These are phyloP conservation scores for Drosophila ogumai DNA, from an alignment of 1,140 invertebrate species.

Conservation along the genomic window DNA sequence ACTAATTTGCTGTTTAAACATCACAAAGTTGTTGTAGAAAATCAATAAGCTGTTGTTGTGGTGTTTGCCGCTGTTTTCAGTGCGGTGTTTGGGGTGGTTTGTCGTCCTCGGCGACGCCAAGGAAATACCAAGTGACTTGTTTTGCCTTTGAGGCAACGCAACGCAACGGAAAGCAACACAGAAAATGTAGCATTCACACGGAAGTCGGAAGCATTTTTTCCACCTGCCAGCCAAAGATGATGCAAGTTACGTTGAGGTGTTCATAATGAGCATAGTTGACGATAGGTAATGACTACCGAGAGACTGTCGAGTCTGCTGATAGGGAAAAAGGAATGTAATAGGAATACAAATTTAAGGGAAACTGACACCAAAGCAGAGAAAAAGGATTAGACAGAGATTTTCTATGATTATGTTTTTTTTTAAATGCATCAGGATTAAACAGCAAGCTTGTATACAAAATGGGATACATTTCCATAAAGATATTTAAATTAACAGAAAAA, in stretches of 20 bases:
- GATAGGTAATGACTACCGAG: slow-evolving; percentile 21
- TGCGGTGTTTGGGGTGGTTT: slow-evolving; percentile 23
- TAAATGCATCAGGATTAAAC: neutral
- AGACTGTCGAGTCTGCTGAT: neutral
- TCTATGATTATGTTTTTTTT: neutral
- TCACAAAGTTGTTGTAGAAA: slow-evolving; percentile 41
- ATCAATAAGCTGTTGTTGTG: slow-evolving; percentile 42
- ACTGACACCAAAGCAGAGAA: neutral
- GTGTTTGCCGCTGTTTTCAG: slow-evolving; percentile 9
- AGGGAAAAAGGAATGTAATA: slow-evolving; percentile 3
- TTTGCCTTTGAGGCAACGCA: slow-evolving; percentile 33
- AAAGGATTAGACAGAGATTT: neutral
- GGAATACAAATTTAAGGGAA: neutral
- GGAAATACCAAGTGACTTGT: slow-evolving; percentile 42
- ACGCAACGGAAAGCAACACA: slow-evolving; percentile 17
- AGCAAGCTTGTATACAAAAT: neutral
- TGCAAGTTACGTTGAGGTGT: slow-evolving; percentile 29
- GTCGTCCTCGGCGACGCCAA: slow-evolving; percentile 20
- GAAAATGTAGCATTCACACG: slow-evolving; percentile 51
- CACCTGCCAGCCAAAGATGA: slow-evolving; percentile 49
- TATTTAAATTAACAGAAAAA: neutral
- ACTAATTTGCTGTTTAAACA: slow-evolving; percentile 40
- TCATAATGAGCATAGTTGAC: slow-evolving; percentile 23
- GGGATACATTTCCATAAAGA: neutral
- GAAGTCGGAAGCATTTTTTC: slow-evolving; percentile 71